Conservation (phyloP, 2,888 invertebrate species). For the Scaptomyza parva region DNA sequence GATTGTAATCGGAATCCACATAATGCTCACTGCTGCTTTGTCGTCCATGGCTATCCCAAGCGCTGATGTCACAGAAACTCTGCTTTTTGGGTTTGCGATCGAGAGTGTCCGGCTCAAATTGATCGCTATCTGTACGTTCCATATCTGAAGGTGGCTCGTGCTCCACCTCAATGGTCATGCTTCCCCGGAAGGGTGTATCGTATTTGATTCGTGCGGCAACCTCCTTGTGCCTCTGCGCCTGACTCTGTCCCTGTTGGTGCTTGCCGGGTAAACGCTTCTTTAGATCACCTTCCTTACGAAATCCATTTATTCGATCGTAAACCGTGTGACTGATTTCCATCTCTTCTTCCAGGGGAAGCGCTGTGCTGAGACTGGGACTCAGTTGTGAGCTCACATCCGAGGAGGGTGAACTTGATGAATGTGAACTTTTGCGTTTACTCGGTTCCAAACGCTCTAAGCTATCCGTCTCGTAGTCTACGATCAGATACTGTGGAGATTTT, state of each 20-base stretch:
- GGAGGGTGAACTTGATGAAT: slow-evolving; percentile 86
- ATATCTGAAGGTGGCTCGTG: slow-evolving; percentile 92
- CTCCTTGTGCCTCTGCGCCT: slow-evolving; percentile 75
- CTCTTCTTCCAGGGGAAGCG: slow-evolving; percentile 92
- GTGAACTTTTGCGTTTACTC: slow-evolving; percentile 84
- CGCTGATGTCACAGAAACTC: slow-evolving; percentile 85
- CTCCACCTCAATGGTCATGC: slow-evolving; percentile 93
- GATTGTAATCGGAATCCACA: slow-evolving; percentile 69
- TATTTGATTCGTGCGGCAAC: slow-evolving; percentile 86
- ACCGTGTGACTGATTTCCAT: slow-evolving; percentile 91
- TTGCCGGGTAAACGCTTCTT: slow-evolving; percentile 76
- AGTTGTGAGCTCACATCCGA: slow-evolving; percentile 88
- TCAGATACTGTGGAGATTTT: slow-evolving; percentile 84
- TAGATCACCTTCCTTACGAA: slow-evolving; percentile 82
- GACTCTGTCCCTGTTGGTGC: slow-evolving; percentile 45
- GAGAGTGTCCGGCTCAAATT: slow-evolving; percentile 94
- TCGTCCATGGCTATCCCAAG: slow-evolving; percentile 85
- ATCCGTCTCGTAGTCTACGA: slow-evolving; percentile 90
- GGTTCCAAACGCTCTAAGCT: slow-evolving; percentile 88
- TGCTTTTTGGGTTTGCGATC: slow-evolving; percentile 90
- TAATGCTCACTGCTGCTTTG: slow-evolving; percentile 50
- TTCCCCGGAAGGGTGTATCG: slow-evolving; percentile 89
- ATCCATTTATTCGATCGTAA: slow-evolving; percentile 85
- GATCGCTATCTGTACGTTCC: slow-evolving; percentile 89
- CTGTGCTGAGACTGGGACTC: slow-evolving; percentile 90